phyloP scores from a whole-genome alignment of 2,797 vertebrate genomes.

The Ambastaia sidthimunki region DNA sequence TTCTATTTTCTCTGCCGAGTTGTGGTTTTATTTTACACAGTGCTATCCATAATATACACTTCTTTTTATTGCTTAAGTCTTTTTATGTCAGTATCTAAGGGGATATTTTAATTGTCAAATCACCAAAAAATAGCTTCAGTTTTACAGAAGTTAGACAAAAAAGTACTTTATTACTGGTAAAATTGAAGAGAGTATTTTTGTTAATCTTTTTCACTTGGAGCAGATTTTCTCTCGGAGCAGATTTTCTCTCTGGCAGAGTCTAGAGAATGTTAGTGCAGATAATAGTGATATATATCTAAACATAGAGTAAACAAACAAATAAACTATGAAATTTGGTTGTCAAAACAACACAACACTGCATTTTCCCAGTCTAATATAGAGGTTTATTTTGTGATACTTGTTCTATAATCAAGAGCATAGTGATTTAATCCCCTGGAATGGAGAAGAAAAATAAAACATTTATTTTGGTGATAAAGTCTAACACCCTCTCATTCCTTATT shows the following conservation, averaged over 20 bases:
- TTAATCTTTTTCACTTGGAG: constrained; percentile 76
- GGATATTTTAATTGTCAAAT: constrained; percentile 84
- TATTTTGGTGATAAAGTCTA: constrained; percentile 52
- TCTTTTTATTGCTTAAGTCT: constrained; percentile 83
- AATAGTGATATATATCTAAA: constrained; percentile 60
- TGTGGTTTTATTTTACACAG: constrained; percentile 81
- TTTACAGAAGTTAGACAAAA: constrained; percentile 77
- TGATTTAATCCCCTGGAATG: constrained; percentile 70
- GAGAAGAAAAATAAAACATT: constrained; percentile 67
- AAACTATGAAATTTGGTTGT: constrained; percentile 58
- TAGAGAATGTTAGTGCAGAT: constrained; percentile 86
- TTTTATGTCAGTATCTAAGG: constrained; percentile 80
- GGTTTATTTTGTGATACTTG: constrained; percentile 81
- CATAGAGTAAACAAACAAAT: constrained; percentile 60
- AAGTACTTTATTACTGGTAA: constrained; percentile 86
- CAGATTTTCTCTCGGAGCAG: constrained; percentile 77
- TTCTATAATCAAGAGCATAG: constrained; percentile 69
- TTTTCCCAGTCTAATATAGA: constrained; percentile 64
- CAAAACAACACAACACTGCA: constrained; percentile 56
- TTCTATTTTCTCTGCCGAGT: constrained; percentile 72
- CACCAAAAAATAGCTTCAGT: constrained; percentile 80
- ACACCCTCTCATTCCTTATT: constrained; percentile 68
- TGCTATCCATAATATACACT: constrained; percentile 87
- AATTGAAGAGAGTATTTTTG: constrained; percentile 80
- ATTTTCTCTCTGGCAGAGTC: constrained; percentile 93